Evolutionary conservation across 1,140 invertebrate genomes (phyloP), one percentile per base, ranked within the genome.

Genomic region (Bathynomus jamesi): DNA sequence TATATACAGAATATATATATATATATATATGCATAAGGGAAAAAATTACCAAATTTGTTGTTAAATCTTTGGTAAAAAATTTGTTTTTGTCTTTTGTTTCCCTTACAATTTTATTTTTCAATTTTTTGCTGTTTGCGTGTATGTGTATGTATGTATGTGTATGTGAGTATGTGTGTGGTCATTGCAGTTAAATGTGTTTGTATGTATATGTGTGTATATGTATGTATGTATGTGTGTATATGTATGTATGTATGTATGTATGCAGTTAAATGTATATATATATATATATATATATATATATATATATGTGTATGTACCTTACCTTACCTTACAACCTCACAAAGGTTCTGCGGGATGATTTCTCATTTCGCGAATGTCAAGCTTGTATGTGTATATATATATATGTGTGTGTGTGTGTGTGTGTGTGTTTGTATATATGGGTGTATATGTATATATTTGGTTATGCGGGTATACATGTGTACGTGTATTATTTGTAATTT

Each of bases 241-340:
- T 63, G 27, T 63, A 63, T 63, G 27, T 63, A 63, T 63, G 27
- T 63, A 63, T 63, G 27, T 63, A 63, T 63, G 27, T 63, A 63
- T 63, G 27, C 27, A 63, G n/a, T 24, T 63, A 63, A 24, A 63
- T 63, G 27, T 63, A 63, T 63, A 63, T 63, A 63, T 63, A 63
- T 63, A 63, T 25, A 63, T 63, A 63, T 63, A 63, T 63, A 4
- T 63, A 63, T 63, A 63, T 63, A 63, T 63, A 63, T 63, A 4
- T 63, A 63, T 21, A 63, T 63, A 63, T 63, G 27, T 63, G 27
- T 63, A 4, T 21, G 27, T 63, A 63, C 28, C 28, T 21, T n/a
- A 63, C 13, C n/a, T 63, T 25, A 25, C n/a, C 27, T 24, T 21
- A 63, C 11, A n/a, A 4, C n/a, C 13, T 25, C 1, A 3, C 11